Evolutionary conservation across 1,140 invertebrate species (phyloP), one percentile per base, ranked within the genome.

Genomic region (Zaprionus tsacasi): DNA sequence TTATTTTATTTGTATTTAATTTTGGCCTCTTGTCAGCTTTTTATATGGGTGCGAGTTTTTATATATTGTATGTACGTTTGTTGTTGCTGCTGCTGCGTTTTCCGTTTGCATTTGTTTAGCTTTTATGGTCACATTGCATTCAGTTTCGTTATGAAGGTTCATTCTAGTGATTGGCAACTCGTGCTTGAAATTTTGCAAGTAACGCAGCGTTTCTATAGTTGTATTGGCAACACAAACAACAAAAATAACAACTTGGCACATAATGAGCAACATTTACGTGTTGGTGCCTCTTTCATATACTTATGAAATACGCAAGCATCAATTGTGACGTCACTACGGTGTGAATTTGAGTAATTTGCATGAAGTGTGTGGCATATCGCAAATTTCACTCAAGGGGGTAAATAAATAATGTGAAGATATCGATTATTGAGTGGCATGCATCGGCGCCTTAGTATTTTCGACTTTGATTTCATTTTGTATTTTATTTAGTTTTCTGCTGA

Each of bases 91-190:
- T 52, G 45, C n/a, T 45, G 45, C 27, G 10, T 35, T 72, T 72
- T 65, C 4, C 33, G 36, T 71, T 48, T 55, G 54, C 58, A 69
- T 75, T 64, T 70, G 73, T 69, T 69, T 71, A 58, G 59, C 63
- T 72, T 71, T 76, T 82, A 69, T 83, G 70, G 79, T 77, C 73
- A 70, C 71, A 71, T 80, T 83, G 81, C 73, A 83, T 67, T 74
- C 73, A 80, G 70, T 63, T 77, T 45, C n/a, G 45, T 50, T 52
- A 35, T 63, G 74, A 72, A 67, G 63, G 45, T 72, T 76, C 50
- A 36, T 76, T 76, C 70, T 60, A 61, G 45, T 60, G 55, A 81
- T 77, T 79, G 72, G 73, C 73, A 72, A 76, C 78, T 76, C 25
- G 61, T 70, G 70, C 48, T 57, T 57, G 40, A 67, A 61, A 45